These are phyloP conservation scores for Agelas oroides DNA, from an alignment of 37 sponge, comb jelly and placozoan genomes.

Conservation along the genomic window DNA sequence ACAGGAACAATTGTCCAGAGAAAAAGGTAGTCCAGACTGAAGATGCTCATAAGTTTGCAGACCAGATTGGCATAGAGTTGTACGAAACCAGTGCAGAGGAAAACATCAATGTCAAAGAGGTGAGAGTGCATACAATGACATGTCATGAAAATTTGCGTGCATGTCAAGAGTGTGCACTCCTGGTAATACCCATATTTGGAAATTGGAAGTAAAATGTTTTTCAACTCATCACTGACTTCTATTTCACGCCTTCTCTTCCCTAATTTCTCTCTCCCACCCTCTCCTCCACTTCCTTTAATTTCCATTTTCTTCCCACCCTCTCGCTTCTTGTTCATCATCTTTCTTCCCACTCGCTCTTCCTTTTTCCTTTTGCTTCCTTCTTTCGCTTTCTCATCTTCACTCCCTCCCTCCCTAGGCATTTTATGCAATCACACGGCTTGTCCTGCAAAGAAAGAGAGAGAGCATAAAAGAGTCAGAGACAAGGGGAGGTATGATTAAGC, in stretches of 20 bases:
- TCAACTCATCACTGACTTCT: too few species aligned
- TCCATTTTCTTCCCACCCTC: neutral
- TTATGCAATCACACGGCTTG: conserved; percentile 90
- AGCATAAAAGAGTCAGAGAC: conserved; percentile 54
- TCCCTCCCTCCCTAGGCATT: conserved; percentile 73
- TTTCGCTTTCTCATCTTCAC: neutral
- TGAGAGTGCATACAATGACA: conserved; percentile 25
- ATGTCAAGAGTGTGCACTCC: too few species aligned
- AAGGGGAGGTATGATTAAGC: conserved; percentile 66
- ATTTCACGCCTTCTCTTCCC: too few species aligned
- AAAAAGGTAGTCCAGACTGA: conserved; percentile 88
- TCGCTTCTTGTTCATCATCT: neutral
- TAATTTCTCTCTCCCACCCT: too few species aligned
- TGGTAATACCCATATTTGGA: too few species aligned
- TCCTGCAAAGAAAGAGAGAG: conserved; percentile 86
- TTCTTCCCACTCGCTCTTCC: neutral
- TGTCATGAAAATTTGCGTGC: too few species aligned
- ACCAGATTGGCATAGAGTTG: conserved; percentile 88
- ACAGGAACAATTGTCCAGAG: conserved; percentile 94
- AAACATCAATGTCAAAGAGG: conserved; percentile 97
- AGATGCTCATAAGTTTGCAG: conserved; percentile 95
- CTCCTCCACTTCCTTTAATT: too few species aligned
- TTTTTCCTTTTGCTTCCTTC: too few species aligned
- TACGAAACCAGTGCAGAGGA: conserved; percentile 99
- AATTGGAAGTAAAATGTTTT: too few species aligned